Percentiles rank a stretch among this genome's conserved stretches.
phyloP scores from a whole-genome alignment of 2,797 vertebrate species.

The Chaenodraco wilsoni region DNA sequence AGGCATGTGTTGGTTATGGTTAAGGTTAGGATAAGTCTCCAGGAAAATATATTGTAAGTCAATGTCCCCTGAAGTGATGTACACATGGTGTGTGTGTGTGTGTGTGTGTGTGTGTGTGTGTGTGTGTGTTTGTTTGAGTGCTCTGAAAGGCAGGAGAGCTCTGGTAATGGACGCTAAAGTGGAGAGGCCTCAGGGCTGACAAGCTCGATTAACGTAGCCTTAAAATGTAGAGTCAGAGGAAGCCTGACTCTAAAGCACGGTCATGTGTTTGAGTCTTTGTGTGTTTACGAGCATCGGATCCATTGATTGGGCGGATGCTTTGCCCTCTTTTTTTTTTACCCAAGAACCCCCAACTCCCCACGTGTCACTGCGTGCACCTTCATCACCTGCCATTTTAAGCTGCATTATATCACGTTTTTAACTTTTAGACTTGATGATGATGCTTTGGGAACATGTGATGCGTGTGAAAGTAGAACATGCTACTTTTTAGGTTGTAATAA shows the following conservation, averaged over 20 bases:
- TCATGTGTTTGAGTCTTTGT: conserved; percentile 65
- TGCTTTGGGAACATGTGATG: background rate
- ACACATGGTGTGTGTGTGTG: background rate
- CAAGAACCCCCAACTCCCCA: background rate
- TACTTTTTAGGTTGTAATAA: background rate
- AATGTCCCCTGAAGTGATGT: too few species aligned
- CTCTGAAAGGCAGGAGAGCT: conserved; percentile 13
- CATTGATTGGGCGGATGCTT: conserved; percentile 15
- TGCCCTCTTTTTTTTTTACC: conserved; percentile 19
- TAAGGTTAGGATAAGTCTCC: too few species aligned
- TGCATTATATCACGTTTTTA: conserved; percentile 18
- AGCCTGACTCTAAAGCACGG: conserved; percentile 18
- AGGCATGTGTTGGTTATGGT: too few species aligned
- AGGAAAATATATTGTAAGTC: too few species aligned
- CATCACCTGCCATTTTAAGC: conserved; percentile 37
- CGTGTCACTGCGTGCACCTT: conserved; percentile 2
- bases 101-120: conserved; percentile 11
- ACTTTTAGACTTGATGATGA: background rate
- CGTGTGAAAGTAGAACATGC: background rate
- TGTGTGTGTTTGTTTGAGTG: conserved; percentile 17
- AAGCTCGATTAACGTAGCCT: conserved; percentile 50
- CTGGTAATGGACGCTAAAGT: conserved; percentile 39
- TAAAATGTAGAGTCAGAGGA: conserved; percentile 29
- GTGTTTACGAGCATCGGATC: conserved; percentile 19
- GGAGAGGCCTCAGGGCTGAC: conserved; percentile 54